Evolutionary conservation across 2,888 invertebrate species (phyloP), one percentile per base, ranked within the genome.

Genomic region (Zaprionus bogoriensis): DNA sequence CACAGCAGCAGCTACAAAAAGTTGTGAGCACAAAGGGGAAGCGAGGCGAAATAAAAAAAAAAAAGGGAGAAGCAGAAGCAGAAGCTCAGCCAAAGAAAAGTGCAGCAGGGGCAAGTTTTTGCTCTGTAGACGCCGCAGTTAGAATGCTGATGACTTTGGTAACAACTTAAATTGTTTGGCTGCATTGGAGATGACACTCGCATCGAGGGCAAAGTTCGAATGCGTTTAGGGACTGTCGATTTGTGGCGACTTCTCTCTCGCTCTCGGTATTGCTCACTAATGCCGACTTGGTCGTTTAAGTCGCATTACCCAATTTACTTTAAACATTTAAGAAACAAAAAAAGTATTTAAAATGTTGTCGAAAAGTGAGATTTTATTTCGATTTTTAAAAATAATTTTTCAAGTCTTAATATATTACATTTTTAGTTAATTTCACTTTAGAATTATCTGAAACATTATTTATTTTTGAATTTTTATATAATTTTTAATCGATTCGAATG

Each of bases 151-250:
- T 83, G 79, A 85, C 87, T 85, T 87, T 85, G 72, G 70, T 67
- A 85, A 79, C 83, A 81, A 87, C 87, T 87, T 83, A 87, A 83
- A 83, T 87, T 85, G 79, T 81, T 87, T 81, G 87, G 62, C 76
- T 60, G 72, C 82, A 63, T 57, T 65, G 52, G 2, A 44, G 71
- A 81, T 67, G 22, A 63, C 53, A 57, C 39, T 46, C 27, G 30
- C 50, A 46, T 19, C 39, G 61, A 58, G 66, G 71, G 53, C 60
- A 74, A 80, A 80, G 74, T 83, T 83, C 51, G 71, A 80, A 83
- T 74, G 66, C 71, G 63, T 79, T 80, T 83, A 71, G 67, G 58
- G 59, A 55, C 58, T 68, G 52, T 52, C 70, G 66, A 62, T 74
- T 70, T 70, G 70, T 69, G 74, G 27, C 42, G 63, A 62, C 74